Percentiles rank a stretch among this genome's conserved stretches.
phyloP scores from a whole-genome alignment of 1,140 invertebrate genomes.

The Caerostris extrusa region DNA sequence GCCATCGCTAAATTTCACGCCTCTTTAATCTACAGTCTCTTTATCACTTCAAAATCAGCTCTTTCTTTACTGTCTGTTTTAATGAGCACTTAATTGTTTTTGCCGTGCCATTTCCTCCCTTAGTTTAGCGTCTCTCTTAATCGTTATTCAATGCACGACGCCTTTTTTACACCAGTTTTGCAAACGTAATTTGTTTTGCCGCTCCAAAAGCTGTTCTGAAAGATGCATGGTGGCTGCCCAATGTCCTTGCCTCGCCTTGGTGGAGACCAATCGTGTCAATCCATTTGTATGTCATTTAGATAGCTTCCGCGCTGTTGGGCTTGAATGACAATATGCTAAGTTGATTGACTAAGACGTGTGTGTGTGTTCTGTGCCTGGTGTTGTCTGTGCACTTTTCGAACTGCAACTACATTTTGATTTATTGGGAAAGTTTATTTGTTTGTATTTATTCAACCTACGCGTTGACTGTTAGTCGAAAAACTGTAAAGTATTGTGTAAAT shows the following conservation, averaged over 20 bases:
- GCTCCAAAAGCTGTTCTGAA: neutral
- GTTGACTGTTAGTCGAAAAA: too few species aligned
- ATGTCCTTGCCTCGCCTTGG: neutral
- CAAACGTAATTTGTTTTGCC: neutral
- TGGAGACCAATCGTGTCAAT: neutral
- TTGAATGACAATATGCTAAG: neutral
- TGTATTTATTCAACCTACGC: too few species aligned
- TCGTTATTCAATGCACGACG: neutral
- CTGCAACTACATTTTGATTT: too few species aligned
- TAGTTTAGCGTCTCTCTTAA: neutral
- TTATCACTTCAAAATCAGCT: too few species aligned
- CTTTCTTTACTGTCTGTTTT: too few species aligned
- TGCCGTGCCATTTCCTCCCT: neutral
- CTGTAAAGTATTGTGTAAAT: too few species aligned
- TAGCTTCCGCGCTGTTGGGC: neutral
- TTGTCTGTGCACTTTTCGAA: too few species aligned
- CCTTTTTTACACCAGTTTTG: neutral
- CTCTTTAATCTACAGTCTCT: too few species aligned
- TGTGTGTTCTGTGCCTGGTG: neutral
- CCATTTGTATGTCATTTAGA: neutral
- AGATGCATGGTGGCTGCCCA: neutral
- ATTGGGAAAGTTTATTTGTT: too few species aligned
- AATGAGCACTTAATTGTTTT: neutral
- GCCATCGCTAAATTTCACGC: too few species aligned
- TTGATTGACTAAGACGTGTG: neutral